Evolutionary conservation across 2,888 invertebrate genomes (phyloP), one percentile per base, ranked within the genome.

Genomic region (Ommatoiulus sabulosus): DNA sequence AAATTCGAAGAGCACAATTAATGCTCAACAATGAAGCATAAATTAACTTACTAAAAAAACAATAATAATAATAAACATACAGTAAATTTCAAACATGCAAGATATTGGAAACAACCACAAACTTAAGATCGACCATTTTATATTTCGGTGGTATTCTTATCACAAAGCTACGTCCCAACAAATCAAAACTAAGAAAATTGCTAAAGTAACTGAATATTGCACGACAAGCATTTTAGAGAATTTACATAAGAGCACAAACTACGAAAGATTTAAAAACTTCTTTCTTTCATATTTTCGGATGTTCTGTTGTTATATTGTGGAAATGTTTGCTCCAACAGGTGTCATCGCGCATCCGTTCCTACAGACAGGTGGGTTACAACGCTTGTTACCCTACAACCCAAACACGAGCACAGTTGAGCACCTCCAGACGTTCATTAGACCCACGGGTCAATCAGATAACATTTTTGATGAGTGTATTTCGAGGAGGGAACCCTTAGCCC

Each of bases 381-480:
- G 63, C 63, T n/a, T 63, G 63, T 63, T 63, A 63, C 3, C 63
- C 17, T 63, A 1, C 63, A 63, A n/a, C n/a, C 72, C 72, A 72
- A 72, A 72, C 24, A 72, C 7, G 63, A 72, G 24, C n/a, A 63
- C 63, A 63, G 63, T 63, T 63, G 63, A 63, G 63, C 63, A 63
- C 63, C 63, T 72, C 72, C 72, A 72, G 72, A 72, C 72, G 72
- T 72, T 72, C 20, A 72, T 72, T 72, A 72, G 72, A 72, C 20
- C 72, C 72, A 72, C 4, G 72, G 72, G 72, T 72, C 72, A 72
- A 72, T 72, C 72, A 72, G 72, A 72, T 72, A 72, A 72, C 72
- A 72, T 72, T 72, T 72, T 72, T 72, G 72, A 72, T 72, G 72
- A 72, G 72, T 72, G 72, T 72, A 72, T 72, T 72, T 72, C 72